These are phyloP conservation scores for Orycteropus afer DNA, from an alignment of 2,113 vertebrate species.

Conservation along the genomic window DNA sequence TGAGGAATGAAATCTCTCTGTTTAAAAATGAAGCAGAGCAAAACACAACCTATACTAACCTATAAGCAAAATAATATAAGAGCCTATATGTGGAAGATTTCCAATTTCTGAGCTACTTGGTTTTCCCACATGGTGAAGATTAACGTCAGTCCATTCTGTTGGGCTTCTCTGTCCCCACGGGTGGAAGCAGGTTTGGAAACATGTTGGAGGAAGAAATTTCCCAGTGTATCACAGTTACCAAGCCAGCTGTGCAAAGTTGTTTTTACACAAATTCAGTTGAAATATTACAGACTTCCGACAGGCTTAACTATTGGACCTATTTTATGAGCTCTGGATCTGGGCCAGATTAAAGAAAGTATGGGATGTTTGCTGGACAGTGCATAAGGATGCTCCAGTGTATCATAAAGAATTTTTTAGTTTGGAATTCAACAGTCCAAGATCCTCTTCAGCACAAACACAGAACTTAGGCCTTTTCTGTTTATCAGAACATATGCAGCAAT, in stretches of 20 bases:
- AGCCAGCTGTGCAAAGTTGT: slow-evolving; percentile 64
- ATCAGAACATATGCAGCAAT: slow-evolving; percentile 19
- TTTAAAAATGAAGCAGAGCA: slow-evolving; percentile 52
- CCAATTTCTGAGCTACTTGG: slow-evolving; percentile 26
- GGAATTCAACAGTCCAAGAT: neutral
- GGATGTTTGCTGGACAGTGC: slow-evolving; percentile 1
- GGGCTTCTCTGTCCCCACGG: neutral
- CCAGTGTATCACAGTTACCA: slow-evolving; percentile 61
- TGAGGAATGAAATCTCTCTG: slow-evolving; percentile 48
- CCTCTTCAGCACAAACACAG: neutral
- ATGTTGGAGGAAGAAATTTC: slow-evolving; percentile 51
- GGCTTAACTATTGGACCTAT: slow-evolving; percentile 29
- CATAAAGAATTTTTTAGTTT: neutral
- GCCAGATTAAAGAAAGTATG: slow-evolving; percentile 38
- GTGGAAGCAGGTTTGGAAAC: slow-evolving; percentile 53
- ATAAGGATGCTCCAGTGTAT: neutral
- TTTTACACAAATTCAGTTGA: slow-evolving; percentile 44
- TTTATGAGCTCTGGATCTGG: slow-evolving; percentile 42
- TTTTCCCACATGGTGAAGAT: slow-evolving; percentile 56
- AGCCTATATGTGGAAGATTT: slow-evolving; percentile 39
- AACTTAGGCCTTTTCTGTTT: neutral
- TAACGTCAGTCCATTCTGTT: slow-evolving; percentile 27
- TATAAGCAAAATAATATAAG: slow-evolving; percentile 51
- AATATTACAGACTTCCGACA: slow-evolving; percentile 49
- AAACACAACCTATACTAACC: slow-evolving; percentile 26